phyloP scores from a whole-genome alignment of 2,113 vertebrate genomes.

The Gyps fulvus region DNA sequence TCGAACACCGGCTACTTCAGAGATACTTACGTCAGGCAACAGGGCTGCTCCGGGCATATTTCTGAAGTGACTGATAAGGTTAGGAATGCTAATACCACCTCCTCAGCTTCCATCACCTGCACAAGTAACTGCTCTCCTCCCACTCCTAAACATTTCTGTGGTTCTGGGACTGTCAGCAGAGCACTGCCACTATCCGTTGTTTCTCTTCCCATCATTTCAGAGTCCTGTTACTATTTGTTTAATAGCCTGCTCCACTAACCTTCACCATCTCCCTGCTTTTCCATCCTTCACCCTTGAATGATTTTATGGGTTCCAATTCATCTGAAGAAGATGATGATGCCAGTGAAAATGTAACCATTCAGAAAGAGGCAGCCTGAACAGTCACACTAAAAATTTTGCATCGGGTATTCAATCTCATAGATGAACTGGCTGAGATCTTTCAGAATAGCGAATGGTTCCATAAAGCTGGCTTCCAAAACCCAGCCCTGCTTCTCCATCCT shows the following conservation, averaged over 20 bases:
- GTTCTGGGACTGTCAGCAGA: background rate
- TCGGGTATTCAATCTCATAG: background rate
- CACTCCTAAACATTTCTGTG: background rate
- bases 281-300: background rate
- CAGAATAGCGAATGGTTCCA: background rate
- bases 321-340: background rate
- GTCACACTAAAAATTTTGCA: background rate
- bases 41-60: background rate
- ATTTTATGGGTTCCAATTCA: background rate
- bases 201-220: background rate
- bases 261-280: background rate
- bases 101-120: background rate
- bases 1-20: background rate
- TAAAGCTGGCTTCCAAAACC: background rate
- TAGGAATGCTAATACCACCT: background rate
- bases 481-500: background rate
- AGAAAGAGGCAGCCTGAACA: background rate
- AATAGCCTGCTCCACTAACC: background rate
- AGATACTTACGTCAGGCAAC: background rate
- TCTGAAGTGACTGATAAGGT: background rate
- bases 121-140: background rate
- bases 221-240: background rate
- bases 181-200: background rate
- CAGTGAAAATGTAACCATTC: background rate
- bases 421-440: background rate